These are phyloP conservation scores for Ametastegia equiseti DNA, from an alignment of 2,888 invertebrate species.

Conservation along the genomic window DNA sequence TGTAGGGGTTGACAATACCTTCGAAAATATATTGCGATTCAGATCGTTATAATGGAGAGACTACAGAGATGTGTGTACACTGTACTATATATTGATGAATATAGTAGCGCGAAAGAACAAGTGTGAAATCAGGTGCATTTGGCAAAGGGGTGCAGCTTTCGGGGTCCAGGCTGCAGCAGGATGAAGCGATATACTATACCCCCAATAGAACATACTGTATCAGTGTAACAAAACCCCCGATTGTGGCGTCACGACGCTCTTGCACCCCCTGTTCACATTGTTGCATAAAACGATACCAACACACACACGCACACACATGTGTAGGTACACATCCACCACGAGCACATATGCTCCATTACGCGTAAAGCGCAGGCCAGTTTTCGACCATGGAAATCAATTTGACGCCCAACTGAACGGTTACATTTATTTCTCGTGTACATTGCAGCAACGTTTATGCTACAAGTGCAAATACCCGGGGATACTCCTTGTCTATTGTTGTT, in stretches of 20 bases:
- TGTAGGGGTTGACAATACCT: conserved; percentile 3
- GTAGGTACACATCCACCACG: not conserved
- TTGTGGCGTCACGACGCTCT: conserved; percentile 1
- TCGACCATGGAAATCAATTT: conserved; percentile 69
- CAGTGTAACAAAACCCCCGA: conserved; percentile 28
- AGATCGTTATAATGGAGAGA: conserved; percentile 30
- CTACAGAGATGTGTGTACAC: not conserved
- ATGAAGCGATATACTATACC: conserved; percentile 29
- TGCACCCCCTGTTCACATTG: not conserved
- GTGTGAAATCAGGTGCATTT: conserved; percentile 74
- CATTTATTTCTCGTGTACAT: conserved; percentile 44
- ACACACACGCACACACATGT: not conserved
- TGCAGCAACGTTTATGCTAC: not conserved
- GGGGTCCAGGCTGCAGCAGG: not conserved
- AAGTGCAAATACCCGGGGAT: no score
- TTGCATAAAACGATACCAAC: not conserved
- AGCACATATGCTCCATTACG: not conserved
- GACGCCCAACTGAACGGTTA: conserved; percentile 60
- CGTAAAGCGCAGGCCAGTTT: conserved; percentile 50
- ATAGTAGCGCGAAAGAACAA: conserved; percentile 66
- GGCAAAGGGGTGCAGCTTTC: conserved; percentile 61
- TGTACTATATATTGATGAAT: not conserved
- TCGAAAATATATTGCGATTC: not conserved
- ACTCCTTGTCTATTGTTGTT: not conserved
- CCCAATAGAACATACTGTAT: no score